Conservation (phyloP, 2,113 vertebrate species). For the Corvus moneduloides region DNA sequence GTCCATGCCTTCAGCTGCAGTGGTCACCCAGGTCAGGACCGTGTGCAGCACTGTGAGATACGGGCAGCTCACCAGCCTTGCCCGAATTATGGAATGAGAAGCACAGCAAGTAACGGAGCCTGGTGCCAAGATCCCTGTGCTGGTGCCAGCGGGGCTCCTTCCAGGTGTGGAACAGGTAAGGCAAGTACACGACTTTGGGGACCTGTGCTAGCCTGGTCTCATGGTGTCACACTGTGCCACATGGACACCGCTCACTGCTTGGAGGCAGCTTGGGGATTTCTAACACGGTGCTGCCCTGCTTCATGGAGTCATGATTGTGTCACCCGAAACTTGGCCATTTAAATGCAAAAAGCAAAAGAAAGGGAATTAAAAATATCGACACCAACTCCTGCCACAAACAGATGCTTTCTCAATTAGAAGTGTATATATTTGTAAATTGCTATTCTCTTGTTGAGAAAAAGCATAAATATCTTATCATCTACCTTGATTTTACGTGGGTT, state of each 20-base stretch:
- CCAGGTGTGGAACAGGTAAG: background rate
- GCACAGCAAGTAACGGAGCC: background rate
- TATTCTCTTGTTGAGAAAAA: background rate
- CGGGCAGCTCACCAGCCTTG: background rate
- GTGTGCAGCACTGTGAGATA: rapidly evolving
- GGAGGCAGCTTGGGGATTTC: background rate
- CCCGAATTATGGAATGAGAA: rapidly evolving
- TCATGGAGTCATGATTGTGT: background rate
- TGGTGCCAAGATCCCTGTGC: rapidly evolving
- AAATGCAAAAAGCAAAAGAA: background rate
- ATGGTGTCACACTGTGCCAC: background rate
- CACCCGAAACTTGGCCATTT: background rate
- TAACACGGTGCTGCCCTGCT: background rate
- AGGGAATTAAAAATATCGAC: background rate
- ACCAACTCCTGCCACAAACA: background rate
- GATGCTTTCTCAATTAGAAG: background rate
- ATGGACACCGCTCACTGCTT: background rate
- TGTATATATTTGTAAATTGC: background rate
- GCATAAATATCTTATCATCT: background rate
- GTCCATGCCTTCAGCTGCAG: background rate
- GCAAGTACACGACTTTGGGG: background rate
- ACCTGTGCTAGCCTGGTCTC: background rate
- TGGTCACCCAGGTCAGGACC: background rate
- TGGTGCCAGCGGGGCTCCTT: background rate
- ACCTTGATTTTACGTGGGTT: background rate